Conservation (phyloP, 2,113 vertebrate species). For the Indicator maculatus region DNA sequence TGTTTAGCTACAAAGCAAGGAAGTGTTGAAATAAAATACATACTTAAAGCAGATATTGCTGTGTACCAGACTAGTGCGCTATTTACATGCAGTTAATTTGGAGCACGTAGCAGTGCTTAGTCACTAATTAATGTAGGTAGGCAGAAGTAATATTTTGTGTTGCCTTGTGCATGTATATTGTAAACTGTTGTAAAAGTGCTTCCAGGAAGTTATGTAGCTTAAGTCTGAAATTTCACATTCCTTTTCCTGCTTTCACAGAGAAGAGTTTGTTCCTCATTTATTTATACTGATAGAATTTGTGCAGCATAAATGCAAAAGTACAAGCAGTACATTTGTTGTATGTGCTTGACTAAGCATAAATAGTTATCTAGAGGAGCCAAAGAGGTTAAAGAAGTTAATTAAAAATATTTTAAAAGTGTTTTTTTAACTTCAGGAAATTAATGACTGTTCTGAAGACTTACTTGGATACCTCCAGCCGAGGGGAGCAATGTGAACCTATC, state of each 20-base stretch:
- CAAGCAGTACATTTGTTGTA: neutral
- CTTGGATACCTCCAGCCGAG: slow-evolving; percentile 91
- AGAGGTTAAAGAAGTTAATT: neutral
- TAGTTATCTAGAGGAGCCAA: slow-evolving; percentile 25
- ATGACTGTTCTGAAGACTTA: slow-evolving; percentile 96
- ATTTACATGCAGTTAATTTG: neutral
- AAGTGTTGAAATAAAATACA: neutral
- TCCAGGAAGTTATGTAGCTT: neutral
- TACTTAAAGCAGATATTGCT: neutral
- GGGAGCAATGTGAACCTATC: slow-evolving; percentile 94
- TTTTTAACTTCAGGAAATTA: slow-evolving; percentile 83
- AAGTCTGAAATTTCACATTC: neutral
- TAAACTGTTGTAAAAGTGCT: neutral
- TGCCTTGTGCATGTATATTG: neutral
- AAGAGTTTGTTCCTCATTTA: neutral
- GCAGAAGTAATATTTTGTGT: neutral
- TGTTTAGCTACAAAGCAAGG: neutral
- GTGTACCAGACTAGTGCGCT: neutral
- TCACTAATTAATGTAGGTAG: neutral
- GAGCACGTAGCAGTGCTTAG: neutral
- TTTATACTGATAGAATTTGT: neutral
- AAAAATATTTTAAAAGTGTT: neutral
- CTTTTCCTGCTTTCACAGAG: neutral
- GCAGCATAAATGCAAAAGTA: neutral
- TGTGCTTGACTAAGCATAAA: slow-evolving; percentile 26